A percentile compares a stretch with the other conserved stretches of the same genome.
phyloP scores from a whole-genome alignment of 1,140 invertebrate genomes.

The Zaprionus kolodkinae region DNA sequence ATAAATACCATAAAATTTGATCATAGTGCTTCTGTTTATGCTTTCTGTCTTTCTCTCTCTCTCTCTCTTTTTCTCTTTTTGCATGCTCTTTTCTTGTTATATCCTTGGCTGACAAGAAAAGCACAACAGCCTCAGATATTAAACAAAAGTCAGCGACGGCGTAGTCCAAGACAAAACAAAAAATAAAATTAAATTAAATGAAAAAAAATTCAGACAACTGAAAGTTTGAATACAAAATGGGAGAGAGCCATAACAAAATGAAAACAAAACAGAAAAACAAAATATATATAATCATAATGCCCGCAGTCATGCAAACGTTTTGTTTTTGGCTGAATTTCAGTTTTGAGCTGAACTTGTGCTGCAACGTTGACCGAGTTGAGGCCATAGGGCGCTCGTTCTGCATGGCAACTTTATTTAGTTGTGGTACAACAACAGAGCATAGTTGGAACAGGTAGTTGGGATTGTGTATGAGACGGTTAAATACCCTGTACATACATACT shows the following conservation, averaged over 20 bases:
- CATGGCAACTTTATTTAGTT: conserved; percentile 60
- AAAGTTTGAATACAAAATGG: conserved; percentile 12
- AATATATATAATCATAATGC: conserved; percentile 66
- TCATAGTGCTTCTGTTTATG: conserved; percentile 23
- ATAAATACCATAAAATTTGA: conserved; percentile 61
- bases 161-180: background rate
- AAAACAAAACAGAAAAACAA: background rate
- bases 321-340: conserved; percentile 54
- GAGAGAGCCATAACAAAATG: background rate
- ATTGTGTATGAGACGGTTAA: background rate
- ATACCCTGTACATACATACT: background rate
- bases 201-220: conserved; percentile 13
- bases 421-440: conserved; percentile 21
- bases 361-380: conserved; percentile 57
- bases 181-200: background rate
- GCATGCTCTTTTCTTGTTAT: background rate
- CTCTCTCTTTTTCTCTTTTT: background rate
- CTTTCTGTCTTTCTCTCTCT: background rate
- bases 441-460: background rate
- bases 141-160: conserved; percentile 10
- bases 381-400: conserved; percentile 36
- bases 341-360: conserved; percentile 14
- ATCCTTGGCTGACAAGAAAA: conserved; percentile 27
- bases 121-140: conserved; percentile 32
- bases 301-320: conserved; percentile 74